Evolutionary conservation across 2,888 invertebrate genomes (phyloP).

Genomic region (Eupithecia vulgata): DNA sequence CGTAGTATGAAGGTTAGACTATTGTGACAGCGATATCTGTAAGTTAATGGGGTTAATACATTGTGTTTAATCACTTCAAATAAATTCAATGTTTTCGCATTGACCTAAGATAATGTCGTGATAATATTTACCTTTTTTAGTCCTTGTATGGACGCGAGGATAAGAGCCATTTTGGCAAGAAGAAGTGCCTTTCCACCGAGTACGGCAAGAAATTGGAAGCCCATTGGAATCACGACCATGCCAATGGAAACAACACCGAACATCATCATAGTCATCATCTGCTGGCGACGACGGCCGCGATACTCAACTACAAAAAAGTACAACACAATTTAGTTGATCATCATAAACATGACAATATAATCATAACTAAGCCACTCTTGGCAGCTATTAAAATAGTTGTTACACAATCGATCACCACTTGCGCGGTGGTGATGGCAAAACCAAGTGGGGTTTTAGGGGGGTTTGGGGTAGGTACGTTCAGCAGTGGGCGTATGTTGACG

Average conservation of each 20-base stretch:
- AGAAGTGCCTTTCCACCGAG: slow-evolving; percentile 92
- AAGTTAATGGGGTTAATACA: slow-evolving; percentile 23
- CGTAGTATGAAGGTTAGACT: slow-evolving; percentile 14
- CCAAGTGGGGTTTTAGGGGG: no score
- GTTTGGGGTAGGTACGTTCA: no score
- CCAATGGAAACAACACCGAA: slow-evolving; percentile 91
- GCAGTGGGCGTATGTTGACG: no score
- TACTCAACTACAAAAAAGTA: slow-evolving; percentile 61
- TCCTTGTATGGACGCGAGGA: slow-evolving; percentile 91
- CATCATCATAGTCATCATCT: slow-evolving; percentile 90
- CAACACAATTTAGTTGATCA: neutral
- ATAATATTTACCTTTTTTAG: slow-evolving; percentile 86
- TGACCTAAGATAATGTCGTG: neutral
- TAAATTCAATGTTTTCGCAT: slow-evolving; percentile 1
- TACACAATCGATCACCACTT: no score
- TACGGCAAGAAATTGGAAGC: slow-evolving; percentile 92
- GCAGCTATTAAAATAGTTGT: neutral
- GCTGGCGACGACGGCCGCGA: slow-evolving; percentile 85
- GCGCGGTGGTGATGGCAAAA: no score
- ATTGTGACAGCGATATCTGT: slow-evolving; percentile 23
- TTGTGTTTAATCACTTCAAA: neutral
- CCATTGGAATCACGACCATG: slow-evolving; percentile 91
- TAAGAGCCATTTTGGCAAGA: slow-evolving; percentile 91
- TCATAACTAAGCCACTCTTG: no score
- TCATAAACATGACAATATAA: neutral